Evolutionary conservation across 1,140 invertebrate genomes (phyloP), one percentile per base, ranked within the genome.

Genomic region (Atta cephalotes): DNA sequence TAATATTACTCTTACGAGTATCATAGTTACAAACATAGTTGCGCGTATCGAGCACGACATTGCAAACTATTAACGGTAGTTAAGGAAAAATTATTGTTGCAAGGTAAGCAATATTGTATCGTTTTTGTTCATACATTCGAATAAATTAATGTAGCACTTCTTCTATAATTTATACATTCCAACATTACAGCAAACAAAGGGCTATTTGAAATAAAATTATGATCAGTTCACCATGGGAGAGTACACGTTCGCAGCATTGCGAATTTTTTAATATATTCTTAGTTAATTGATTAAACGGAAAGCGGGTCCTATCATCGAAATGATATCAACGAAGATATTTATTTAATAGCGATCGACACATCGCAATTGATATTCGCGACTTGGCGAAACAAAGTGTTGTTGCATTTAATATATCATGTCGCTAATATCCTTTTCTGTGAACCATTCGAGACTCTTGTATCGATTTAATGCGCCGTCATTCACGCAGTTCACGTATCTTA

Each of bases 401-500:
- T 53, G 62, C 45, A 68, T 53, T 53, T 35, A 68, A 53, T 68
- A 28, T 14, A 78, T 78, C 39, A 21, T 62, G 68, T 72, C 60
- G 84, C 28, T 35, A 28, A 82, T 82, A 66, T 82, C 68, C 62
- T 25, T 80, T 18, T 31, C 21, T 51, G 72, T 71, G 76, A 21
- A 87, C 7, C 39, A 74, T 39, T 76, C 56, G 62, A 76, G 21
- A 63, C 25, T 81, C 28, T 85, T 90, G 88, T 90, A 89, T 84
- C 78, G 49, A 71, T 87, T 87, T 49, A 45, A 89, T 76, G 85
- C 86, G 65, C 63, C 53, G 28, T 89, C 79, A 60, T 90, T 62
- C 85, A 85, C 66, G 72, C 56, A 51, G 39, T 53, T 76, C 66
- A 63, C 68, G 78, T 84, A 77, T 72, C 85, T 87, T 85, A 53